Evolutionary conservation across 2,113 vertebrate genomes (phyloP), one percentile per base, ranked within the genome.

Genomic region (Numenius arquata): DNA sequence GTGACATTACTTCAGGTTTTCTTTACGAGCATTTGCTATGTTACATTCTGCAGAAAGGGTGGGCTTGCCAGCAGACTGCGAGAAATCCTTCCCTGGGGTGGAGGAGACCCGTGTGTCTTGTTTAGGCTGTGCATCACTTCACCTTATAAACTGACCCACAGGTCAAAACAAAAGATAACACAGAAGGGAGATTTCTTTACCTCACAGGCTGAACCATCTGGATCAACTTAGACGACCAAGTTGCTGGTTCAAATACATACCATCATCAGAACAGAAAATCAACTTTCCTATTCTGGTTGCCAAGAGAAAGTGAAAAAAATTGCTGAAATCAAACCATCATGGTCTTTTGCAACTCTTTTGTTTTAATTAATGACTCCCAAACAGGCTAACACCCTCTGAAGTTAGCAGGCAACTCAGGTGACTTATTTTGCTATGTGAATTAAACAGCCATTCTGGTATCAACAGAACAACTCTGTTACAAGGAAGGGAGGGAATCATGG

Each of bases 351-450:
- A 58, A 30, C 30, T 40, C 63, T 75, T 93, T 82, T 68, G 48
- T 38, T 85, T 95, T 78, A 93, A 55, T 67, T 89, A 83, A 93
- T 48, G 76, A 67, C 50, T 65, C 36, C 32, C 73, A 96, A 93
- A 93, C 47, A 88, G n/a, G 56, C 16, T 73, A 81, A 89, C 40
- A 45, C 41, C 41, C 75, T 89, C 26, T 90, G 45, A 95, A 94
- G 63, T 89, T 79, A 89, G 38, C 34, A 55, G 10, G 32, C 45
- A 95, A 93, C 90, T 83, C 91, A 23, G 15, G 15, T 11, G 5
- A 63, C 59, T 93, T 88, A 84, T 81, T 93, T 95, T 85, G 75
- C 81, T 93, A 73, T 52, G 96, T 89, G 95, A 95, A 93, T 91
- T 76, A 91, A 96, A 89, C 52, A 74, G 52, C 55, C 88, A 86